Evolutionary conservation across 2,888 invertebrate species (phyloP).

Genomic region (Nasonovia ribisnigri): DNA sequence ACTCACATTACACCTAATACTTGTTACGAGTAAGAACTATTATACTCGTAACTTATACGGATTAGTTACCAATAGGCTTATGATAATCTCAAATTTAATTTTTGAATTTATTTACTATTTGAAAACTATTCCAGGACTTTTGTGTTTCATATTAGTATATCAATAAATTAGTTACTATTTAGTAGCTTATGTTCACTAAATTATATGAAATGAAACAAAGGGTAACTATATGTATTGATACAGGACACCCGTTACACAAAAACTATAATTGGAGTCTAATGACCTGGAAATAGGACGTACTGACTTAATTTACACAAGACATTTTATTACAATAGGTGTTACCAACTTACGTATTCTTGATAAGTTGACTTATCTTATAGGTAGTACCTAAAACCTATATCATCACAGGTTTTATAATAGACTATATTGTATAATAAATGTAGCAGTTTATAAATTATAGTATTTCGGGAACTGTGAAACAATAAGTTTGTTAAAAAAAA

Average conservation of each 20-base stretch:
- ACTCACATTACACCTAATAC: neutral
- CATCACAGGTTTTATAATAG: neutral
- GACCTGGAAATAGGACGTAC: constrained; percentile 17
- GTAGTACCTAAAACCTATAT: neutral
- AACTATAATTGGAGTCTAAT: neutral
- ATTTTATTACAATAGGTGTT: neutral
- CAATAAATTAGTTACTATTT: neutral
- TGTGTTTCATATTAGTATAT: neutral
- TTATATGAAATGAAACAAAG: neutral
- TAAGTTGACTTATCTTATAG: neutral
- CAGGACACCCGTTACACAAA: constrained; percentile 15
- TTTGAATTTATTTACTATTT: neutral
- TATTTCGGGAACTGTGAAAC: neutral
- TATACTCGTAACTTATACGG: too few relatives aligned
- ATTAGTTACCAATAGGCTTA: neutral
- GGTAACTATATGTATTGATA: neutral
- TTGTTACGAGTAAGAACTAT: neutral
- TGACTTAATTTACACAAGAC: neutral
- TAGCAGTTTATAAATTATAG: neutral
- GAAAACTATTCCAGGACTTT: neutral
- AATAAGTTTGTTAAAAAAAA: neutral
- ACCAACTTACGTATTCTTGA: neutral
- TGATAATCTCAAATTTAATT: neutral
- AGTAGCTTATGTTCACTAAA: neutral
- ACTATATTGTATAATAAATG: neutral